These are phyloP conservation scores for Emydocephalus ijimae DNA, from an alignment of 2,113 vertebrate species.

Conservation along the genomic window DNA sequence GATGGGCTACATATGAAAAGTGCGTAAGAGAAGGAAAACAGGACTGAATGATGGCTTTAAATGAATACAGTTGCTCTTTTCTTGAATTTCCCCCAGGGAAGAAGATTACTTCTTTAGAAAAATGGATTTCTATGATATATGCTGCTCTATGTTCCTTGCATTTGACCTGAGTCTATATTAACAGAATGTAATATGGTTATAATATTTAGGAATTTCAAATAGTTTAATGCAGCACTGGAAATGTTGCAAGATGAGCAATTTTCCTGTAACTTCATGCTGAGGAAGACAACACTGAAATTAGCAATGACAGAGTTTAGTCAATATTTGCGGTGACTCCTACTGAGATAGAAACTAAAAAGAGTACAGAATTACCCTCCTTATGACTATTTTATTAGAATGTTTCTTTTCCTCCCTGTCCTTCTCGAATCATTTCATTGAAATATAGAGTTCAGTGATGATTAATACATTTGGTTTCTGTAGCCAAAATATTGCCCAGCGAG, in stretches of 20 bases:
- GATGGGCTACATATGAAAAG: neutral
- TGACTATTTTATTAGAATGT: neutral
- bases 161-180: neutral
- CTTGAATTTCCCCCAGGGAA: neutral
- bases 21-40: neutral
- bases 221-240: neutral
- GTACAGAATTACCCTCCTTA: slow-evolving; percentile 3
- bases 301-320: neutral
- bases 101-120: neutral
- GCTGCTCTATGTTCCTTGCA: neutral
- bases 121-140: neutral
- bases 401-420: neutral
- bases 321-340: neutral
- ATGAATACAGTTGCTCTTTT: neutral
- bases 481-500: neutral
- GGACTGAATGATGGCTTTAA: neutral
- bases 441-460: neutral
- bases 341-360: neutral
- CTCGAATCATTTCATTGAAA: neutral
- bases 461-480: neutral
- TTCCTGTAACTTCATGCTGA: neutral
- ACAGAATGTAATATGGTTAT: neutral
- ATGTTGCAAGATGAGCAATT: neutral
- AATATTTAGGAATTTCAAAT: neutral
- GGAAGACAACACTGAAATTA: neutral